Base-by-base conservation (phyloP, 1,140 invertebrate genomes). In the Euwallacea similis region DNA sequence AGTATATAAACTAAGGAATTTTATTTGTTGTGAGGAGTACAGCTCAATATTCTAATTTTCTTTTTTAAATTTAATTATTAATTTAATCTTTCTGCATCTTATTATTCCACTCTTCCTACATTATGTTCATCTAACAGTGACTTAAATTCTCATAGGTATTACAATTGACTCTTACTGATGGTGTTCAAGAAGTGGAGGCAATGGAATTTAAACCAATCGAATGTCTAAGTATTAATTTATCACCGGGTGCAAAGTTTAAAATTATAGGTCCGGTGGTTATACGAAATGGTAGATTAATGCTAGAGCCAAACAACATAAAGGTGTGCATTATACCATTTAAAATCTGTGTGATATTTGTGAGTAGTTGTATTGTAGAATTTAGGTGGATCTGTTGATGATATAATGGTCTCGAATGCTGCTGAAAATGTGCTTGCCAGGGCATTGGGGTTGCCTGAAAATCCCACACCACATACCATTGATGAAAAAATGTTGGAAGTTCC, bases 91-190 rank as follows among this genome's bases (percentile, higher is more conserved):
- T 4, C 21, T 33, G 21, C 21, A 33, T 33, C 21, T 33, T 33
- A 33, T 33, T 2, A 2, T 33, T 33, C 21, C 21, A 33, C 21
- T 33, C 21, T 33, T 33, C 4, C 4, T 33, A 33, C 21, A 33
- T 33, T 33, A 33, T 4, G 21, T 33, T 33, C 21, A 33, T 33
- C 21, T 33, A 33, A 33, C 21, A 2, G 21, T 33, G 1, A 33
- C 21, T 33, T 33, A 33, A 4, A 33, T 33, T 33, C 21, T 33
- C 21, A 33, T 60, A 71, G 69, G 62, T 92, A 86, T 83, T 93
- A 68, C 87, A 90, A 79, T 79, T 94, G 46, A 86, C 85, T 59
- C 80, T 94, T 64, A 93, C 91, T 16, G 93, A 95, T 86, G 93
- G 93, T 10, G 82, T 86, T 2, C 88, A 89, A 77, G 83, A 88